Conservation (phyloP, 2,797 vertebrate genomes). For the Hoplostethus atlanticus region DNA sequence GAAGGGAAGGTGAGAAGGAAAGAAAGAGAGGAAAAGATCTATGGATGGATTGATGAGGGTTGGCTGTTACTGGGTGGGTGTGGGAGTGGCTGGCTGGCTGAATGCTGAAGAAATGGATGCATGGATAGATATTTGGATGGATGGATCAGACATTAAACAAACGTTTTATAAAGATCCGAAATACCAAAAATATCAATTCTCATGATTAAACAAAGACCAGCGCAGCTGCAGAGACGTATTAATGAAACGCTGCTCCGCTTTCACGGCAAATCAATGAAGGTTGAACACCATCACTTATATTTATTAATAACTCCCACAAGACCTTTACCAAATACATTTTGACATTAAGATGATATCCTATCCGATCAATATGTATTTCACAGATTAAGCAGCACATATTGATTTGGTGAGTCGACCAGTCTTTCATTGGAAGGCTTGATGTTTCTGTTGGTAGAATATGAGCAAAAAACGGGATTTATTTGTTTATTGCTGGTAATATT, state of each 20-base stretch:
- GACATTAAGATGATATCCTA: slow-evolving; percentile 70
- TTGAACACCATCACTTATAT: slow-evolving; percentile 28
- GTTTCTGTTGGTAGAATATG: not conserved
- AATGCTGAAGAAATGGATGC: not conserved
- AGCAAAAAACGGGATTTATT: not conserved
- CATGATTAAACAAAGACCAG: slow-evolving; percentile 21
- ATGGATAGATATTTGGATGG: not conserved
- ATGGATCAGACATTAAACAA: slow-evolving; percentile 2
- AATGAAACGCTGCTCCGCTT: slow-evolving; percentile 2
- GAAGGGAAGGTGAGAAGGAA: not conserved
- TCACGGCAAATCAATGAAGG: slow-evolving; percentile 22
- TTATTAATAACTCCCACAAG: slow-evolving; percentile 52
- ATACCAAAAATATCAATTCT: slow-evolving; percentile 17
- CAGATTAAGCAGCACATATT: slow-evolving; percentile 57
- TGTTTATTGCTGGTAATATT: not conserved
- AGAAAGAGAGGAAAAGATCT: not conserved
- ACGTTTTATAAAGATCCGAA: slow-evolving; percentile 11
- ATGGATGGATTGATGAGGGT: not conserved
- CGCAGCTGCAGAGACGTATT: slow-evolving; percentile 7
- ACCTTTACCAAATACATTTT: slow-evolving; percentile 67
- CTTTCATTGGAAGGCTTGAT: slow-evolving; percentile 22
- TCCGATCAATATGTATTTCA: slow-evolving; percentile 66
- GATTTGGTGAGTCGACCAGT: slow-evolving; percentile 52
- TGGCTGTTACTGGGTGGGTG: too few relatives aligned
- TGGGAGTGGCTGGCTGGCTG: too few relatives aligned